These are phyloP conservation scores for Pinctada fucata DNA, from an alignment of 2,888 invertebrate species.

Conservation along the genomic window DNA sequence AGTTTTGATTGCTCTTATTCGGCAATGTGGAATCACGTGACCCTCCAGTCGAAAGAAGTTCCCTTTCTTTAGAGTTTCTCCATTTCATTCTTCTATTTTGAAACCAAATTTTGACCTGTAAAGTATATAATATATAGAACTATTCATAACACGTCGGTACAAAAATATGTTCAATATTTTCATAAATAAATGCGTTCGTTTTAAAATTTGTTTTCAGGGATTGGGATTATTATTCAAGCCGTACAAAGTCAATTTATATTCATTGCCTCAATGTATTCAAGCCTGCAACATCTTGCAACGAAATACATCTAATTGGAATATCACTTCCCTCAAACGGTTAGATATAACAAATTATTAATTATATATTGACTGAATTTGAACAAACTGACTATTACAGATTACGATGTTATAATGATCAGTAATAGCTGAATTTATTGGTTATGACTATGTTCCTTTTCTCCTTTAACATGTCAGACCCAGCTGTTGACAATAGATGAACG, in stretches of 20 bases:
- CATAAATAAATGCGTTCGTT: no score
- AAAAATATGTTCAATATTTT: no score
- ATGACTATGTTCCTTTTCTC: not conserved
- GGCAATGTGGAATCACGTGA: constrained; percentile 96
- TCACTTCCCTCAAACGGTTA: no score
- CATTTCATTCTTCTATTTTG: constrained; percentile 99
- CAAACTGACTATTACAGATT: not conserved
- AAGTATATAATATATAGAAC: constrained; percentile 40
- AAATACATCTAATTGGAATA: no score
- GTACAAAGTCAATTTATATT: no score
- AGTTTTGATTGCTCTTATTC: constrained; percentile 94
- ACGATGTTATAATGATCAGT: not conserved
- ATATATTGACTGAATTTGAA: no score
- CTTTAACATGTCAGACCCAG: constrained; percentile 18
- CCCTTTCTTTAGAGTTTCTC: constrained; percentile 98
- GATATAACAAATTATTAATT: no score
- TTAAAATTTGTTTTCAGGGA: no score
- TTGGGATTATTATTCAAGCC: no score
- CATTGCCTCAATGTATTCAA: no score
- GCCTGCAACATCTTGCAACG: no score
- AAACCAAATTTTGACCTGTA: constrained; percentile 92
- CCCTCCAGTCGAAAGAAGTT: constrained; percentile 93
- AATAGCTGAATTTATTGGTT: not conserved
- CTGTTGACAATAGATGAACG: constrained; percentile 9
- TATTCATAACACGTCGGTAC: not conserved